These are phyloP conservation scores for Zygaena filipendulae DNA, from an alignment of 2,888 invertebrate species.

Conservation along the genomic window DNA sequence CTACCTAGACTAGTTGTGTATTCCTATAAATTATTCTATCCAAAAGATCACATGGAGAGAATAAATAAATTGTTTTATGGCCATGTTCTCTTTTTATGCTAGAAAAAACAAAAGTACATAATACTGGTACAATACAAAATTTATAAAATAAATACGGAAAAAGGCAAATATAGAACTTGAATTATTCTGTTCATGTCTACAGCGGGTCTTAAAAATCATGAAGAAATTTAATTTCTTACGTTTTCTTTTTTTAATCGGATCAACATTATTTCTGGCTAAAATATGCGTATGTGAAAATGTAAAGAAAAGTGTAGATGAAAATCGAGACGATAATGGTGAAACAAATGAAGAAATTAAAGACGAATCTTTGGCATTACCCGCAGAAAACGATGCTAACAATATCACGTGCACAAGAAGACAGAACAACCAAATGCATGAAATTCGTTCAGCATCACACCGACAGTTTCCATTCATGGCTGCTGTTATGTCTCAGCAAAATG, in stretches of 20 bases:
- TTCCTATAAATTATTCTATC: no score
- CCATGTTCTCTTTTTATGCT: no score
- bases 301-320: constrained; percentile 48
- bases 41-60: no score
- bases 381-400: constrained; percentile 26
- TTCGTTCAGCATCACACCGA: constrained; percentile 27
- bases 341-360: constrained; percentile 39
- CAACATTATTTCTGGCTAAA: constrained; percentile 25
- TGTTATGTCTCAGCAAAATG: constrained; percentile 44
- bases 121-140: no score
- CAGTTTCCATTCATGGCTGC: constrained; percentile 54
- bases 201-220: constrained; percentile 21
- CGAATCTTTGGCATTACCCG: constrained; percentile 39
- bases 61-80: no score
- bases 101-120: no score
- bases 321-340: constrained; percentile 39
- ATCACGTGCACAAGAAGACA: constrained; percentile 39
- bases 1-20: no score
- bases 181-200: no score
- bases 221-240: constrained; percentile 22
- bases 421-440: constrained; percentile 44
- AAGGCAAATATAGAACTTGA: constrained; percentile 35
- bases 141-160: constrained; percentile 20
- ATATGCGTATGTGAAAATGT: constrained; percentile 32
- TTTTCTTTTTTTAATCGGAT: constrained; percentile 26